Conservation (phyloP, 2,797 vertebrate genomes). For the Petrocephalus schoutedeni region DNA sequence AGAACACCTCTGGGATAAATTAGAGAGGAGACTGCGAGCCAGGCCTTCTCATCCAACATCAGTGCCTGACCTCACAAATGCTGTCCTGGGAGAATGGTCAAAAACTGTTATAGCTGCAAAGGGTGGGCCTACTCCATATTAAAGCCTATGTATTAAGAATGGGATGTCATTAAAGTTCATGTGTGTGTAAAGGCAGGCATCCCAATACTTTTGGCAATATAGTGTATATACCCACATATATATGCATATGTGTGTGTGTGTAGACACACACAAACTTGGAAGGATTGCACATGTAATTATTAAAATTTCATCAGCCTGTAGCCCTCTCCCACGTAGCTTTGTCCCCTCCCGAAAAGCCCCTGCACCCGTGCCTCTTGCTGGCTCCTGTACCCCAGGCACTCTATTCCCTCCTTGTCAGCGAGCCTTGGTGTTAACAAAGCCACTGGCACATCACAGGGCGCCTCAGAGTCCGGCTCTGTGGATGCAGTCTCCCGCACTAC, state of each 20-base stretch:
- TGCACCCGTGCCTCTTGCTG: neutral
- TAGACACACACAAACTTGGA: constrained; percentile 32
- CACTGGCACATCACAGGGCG: constrained; percentile 59
- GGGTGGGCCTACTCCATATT: too few relatives aligned
- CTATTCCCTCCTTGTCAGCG: constrained; percentile 36
- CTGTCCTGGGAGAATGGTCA: too few relatives aligned
- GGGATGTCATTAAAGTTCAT: too few relatives aligned
- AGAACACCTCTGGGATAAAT: too few relatives aligned
- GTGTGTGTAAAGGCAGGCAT: too few relatives aligned
- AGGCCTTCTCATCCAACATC: too few relatives aligned
- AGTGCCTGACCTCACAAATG: too few relatives aligned
- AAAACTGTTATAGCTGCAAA: too few relatives aligned
- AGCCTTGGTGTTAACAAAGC: constrained; percentile 10
- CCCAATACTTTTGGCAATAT: too few relatives aligned
- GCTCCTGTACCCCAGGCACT: constrained; percentile 21
- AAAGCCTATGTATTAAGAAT: too few relatives aligned
- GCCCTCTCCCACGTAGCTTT: constrained; percentile 51
- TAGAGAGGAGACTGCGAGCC: too few relatives aligned
- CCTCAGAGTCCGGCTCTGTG: constrained; percentile 57
- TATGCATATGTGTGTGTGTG: neutral
- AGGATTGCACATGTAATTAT: constrained; percentile 67
- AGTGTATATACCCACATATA: neutral
- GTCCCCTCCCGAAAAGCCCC: constrained; percentile 44
- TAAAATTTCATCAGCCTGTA: constrained; percentile 70
- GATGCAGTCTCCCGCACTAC: constrained; percentile 50